Evolutionary conservation across 2,888 invertebrate species (phyloP), one percentile per base, ranked within the genome.

Genomic region (Ichneumoninae sp.): DNA sequence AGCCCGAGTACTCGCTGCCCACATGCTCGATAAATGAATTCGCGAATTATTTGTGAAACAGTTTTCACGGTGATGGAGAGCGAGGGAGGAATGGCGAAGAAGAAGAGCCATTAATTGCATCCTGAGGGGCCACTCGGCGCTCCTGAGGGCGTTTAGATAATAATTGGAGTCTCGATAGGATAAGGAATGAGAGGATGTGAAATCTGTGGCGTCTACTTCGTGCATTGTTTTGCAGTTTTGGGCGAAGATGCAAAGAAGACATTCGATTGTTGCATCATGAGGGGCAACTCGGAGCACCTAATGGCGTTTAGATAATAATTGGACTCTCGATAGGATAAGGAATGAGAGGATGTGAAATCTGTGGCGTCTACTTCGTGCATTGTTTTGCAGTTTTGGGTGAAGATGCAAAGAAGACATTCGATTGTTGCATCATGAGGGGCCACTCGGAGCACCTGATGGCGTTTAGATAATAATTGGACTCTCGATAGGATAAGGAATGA

Each of bases 1-100:
- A 79, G 74, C 74, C 40, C 54, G 26, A 19, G 60, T 52, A 44
- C 40, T 63, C 36, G 13, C 50, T 65, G 68, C 79, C 74, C 74
- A 83, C 36, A 19, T 44, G 40, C 47, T 83, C 54, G 47, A 54
- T 30, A 44, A 70, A 26, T 26, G 70, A 26, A 57, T 57, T 57
- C 10, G 22, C 57, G 57, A 26, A 47, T 47, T 26, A 26, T 26
- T 22, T 57, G 57, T 3, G 26, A 57, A 57, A 57, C 10, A 22
- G 57, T 57, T 26, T 57, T 57, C 57, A 10, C 4, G 57, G 22
- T 5, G 22, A 22, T 13, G 57, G 10, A 13, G 22, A 13, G 3
- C 26, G 57, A 57, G 10, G 0, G 13, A 22, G 26, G 13, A 8
- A 26, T 22, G 26, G 26, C 57, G 57, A 57, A 57, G 57, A 47